A percentile compares a stretch with the other conserved stretches of the same genome.
Evolutionary conservation across 2,888 invertebrate genomes (phyloP).

Genomic region (Stenodema calcarata): DNA sequence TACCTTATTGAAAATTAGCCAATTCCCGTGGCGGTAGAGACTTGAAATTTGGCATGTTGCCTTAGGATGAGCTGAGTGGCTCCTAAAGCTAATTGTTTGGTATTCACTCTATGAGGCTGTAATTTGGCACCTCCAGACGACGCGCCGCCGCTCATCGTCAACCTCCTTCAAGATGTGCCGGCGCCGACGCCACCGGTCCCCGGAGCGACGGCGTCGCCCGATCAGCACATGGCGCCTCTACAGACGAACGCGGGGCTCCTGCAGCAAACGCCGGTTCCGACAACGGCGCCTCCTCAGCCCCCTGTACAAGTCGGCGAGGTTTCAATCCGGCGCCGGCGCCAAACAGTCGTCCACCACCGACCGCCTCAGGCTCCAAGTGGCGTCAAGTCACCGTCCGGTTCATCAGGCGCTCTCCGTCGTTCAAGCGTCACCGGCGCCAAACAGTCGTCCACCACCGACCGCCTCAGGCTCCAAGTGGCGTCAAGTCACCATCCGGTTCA

Average conservation of each 20-base stretch:
- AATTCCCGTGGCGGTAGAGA: no score
- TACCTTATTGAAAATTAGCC: no score
- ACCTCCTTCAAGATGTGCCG: slow-evolving; percentile 81
- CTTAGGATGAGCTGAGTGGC: no score
- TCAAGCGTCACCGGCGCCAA: slow-evolving; percentile 9
- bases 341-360: slow-evolving; percentile 23
- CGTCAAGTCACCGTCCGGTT: background rate
- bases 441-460: slow-evolving; percentile 36
- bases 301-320: background rate
- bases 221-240: background rate
- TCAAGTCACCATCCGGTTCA: background rate
- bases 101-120: no score
- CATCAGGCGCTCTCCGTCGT: background rate
- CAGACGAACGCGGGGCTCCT: no score
- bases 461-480: background rate
- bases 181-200: slow-evolving; percentile 49
- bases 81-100: no score
- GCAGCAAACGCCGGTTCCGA: background rate
- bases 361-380: background rate
- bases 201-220: background rate
- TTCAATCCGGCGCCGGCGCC: slow-evolving; percentile 8
- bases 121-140: no score
- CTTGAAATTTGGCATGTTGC: no score
- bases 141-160: slow-evolving; percentile 90
- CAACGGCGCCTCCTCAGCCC: background rate